These are phyloP conservation scores for Thymelicus lineola DNA, from an alignment of 2,888 invertebrate genomes.

Conservation along the genomic window DNA sequence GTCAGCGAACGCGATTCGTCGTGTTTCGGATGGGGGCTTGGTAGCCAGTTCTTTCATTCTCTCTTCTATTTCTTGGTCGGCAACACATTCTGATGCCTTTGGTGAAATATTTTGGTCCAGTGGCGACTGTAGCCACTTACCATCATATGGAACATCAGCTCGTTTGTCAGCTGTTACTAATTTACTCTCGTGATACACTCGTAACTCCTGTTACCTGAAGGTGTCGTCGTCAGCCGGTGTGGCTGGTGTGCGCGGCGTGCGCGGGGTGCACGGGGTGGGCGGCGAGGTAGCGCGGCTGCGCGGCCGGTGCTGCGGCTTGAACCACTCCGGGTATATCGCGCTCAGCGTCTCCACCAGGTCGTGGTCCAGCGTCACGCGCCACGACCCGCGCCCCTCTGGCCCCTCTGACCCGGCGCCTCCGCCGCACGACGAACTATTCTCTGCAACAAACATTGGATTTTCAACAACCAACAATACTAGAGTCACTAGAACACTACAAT, in stretches of 20 bases:
- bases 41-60: too few species aligned
- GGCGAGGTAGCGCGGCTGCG: slow-evolving; percentile 72
- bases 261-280: slow-evolving; percentile 68
- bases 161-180: too few species aligned
- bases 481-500: too few species aligned
- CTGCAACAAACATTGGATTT: slow-evolving; percentile 72
- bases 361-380: slow-evolving; percentile 96
- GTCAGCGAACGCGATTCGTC: too few species aligned
- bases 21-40: too few species aligned
- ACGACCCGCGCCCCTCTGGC: slow-evolving; percentile 91
- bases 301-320: slow-evolving; percentile 86
- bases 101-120: too few species aligned
- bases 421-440: slow-evolving; percentile 91
- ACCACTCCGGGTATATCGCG: slow-evolving; percentile 97
- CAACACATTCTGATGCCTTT: too few species aligned
- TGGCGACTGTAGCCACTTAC: too few species aligned
- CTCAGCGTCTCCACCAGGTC: slow-evolving; percentile 96
- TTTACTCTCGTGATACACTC: too few species aligned
- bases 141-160: too few species aligned
- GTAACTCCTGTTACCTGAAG: slow-evolving; percentile 60
- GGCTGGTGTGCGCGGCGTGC: slow-evolving; percentile 50
- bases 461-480: background rate
- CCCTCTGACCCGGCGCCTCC: slow-evolving; percentile 90
- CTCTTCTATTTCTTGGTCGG: too few species aligned
- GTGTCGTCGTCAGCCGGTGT: slow-evolving; percentile 75